Evolutionary conservation across 2,888 invertebrate species (phyloP).

Genomic region (Drosophila bunnanda): DNA sequence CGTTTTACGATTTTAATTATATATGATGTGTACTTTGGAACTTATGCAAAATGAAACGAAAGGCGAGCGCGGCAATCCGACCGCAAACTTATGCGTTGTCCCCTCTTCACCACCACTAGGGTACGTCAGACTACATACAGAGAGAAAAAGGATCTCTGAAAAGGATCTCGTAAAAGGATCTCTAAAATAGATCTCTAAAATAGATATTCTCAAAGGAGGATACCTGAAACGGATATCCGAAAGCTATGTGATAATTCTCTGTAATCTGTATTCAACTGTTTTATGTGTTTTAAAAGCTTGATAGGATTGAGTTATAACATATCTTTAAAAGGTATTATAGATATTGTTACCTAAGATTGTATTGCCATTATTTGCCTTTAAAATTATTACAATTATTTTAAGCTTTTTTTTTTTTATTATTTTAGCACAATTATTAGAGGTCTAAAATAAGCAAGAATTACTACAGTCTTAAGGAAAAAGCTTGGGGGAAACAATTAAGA

Average conservation of each 20-base stretch:
- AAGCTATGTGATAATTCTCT: background rate
- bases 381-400: background rate
- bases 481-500: background rate
- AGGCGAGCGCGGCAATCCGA: conserved; percentile 59
- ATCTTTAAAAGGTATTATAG: background rate
- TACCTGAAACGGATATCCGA: background rate
- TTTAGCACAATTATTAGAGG: background rate
- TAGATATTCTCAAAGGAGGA: no score
- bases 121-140: background rate
- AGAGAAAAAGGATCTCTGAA: background rate
- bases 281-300: background rate
- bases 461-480: background rate
- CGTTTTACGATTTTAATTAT: conserved; percentile 82
- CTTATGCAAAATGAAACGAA: conserved; percentile 77
- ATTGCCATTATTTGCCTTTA: background rate
- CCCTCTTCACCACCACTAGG: conserved; percentile 13
- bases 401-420: background rate
- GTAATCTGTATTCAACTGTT: background rate
- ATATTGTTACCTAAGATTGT: background rate
- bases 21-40: conserved; percentile 82
- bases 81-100: conserved; percentile 72
- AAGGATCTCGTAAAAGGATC: background rate
- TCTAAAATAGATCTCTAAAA: background rate
- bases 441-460: background rate
- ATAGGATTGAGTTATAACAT: background rate